Evolutionary conservation across 2,888 invertebrate genomes (phyloP).

Genomic region (Rhingia campestris): DNA sequence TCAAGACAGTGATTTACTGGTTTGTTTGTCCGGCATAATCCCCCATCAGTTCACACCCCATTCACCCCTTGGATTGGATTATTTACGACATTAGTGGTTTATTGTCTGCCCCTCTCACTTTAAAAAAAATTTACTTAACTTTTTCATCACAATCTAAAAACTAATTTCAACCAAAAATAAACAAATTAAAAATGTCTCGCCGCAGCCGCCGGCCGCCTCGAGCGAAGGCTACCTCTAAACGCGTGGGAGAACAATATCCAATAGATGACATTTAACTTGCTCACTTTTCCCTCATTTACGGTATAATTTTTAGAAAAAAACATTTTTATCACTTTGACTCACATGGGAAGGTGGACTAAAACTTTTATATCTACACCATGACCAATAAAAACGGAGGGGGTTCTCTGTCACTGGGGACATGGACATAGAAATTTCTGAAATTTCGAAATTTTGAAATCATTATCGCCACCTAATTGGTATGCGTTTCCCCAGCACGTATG

Average conservation of each 20-base stretch:
- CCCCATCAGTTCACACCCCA: background rate
- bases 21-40: slow-evolving; percentile 30
- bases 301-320: background rate
- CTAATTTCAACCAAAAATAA: slow-evolving; percentile 42
- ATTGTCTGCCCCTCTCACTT: slow-evolving; percentile 2
- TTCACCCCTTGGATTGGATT: background rate
- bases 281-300: no score
- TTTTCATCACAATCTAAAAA: slow-evolving; percentile 4
- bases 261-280: no score
- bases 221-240: background rate
- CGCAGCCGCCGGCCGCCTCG: background rate
- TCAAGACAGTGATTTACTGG: slow-evolving; percentile 19
- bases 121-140: slow-evolving; percentile 10
- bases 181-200: slow-evolving; percentile 17
- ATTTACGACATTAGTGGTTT: slow-evolving; percentile 16
- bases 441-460: background rate
- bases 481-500: background rate
- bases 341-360: slow-evolving; percentile 7
- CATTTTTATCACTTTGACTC: slow-evolving; percentile 15
- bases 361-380: slow-evolving; percentile 5
- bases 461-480: background rate
- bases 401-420: slow-evolving; percentile 17
- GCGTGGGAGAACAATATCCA: no score
- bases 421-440: slow-evolving; percentile 4
- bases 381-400: slow-evolving; percentile 7